phyloP scores from a whole-genome alignment of 23 tunicate genomes.

The Trididemnum clinides region DNA sequence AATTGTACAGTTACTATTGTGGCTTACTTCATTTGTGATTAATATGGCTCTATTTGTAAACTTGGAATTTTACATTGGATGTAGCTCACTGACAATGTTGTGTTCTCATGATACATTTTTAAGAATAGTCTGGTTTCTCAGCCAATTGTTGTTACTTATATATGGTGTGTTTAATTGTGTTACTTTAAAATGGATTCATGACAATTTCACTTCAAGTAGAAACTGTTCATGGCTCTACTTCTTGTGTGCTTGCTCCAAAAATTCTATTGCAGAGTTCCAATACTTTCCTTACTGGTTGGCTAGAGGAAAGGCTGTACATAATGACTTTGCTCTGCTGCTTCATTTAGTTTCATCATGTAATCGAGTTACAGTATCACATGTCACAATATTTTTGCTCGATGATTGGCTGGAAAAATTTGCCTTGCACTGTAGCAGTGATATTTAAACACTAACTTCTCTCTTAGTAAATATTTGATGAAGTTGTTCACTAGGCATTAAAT shows the following conservation, averaged over 20 bases:
- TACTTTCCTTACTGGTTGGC: too few relatives aligned
- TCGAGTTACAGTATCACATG: slow-evolving; percentile 30
- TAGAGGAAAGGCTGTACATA: slow-evolving; percentile 9
- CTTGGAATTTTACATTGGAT: not conserved
- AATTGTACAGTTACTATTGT: not conserved
- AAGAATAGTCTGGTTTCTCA: not conserved
- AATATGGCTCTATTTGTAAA: not conserved
- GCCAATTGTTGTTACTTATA: not conserved
- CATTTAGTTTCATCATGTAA: slow-evolving; percentile 51
- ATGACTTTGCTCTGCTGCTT: slow-evolving; percentile 61
- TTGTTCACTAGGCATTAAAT: too few relatives aligned
- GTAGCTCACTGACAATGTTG: not conserved
- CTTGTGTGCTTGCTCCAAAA: not conserved
- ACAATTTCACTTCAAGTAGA: not conserved
- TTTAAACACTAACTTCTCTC: too few relatives aligned
- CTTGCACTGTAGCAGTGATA: too few relatives aligned
- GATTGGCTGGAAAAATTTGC: slow-evolving; percentile 81
- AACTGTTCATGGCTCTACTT: not conserved
- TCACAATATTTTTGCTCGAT: slow-evolving; percentile 42
- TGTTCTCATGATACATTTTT: not conserved
- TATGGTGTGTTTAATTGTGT: not conserved
- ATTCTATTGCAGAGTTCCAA: too few relatives aligned
- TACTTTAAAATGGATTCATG: not conserved
- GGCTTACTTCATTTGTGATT: not conserved
- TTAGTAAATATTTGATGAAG: too few relatives aligned